Evolutionary conservation across 2,797 vertebrate genomes (phyloP).

Genomic region (Cryptoblepharus egeriae): DNA sequence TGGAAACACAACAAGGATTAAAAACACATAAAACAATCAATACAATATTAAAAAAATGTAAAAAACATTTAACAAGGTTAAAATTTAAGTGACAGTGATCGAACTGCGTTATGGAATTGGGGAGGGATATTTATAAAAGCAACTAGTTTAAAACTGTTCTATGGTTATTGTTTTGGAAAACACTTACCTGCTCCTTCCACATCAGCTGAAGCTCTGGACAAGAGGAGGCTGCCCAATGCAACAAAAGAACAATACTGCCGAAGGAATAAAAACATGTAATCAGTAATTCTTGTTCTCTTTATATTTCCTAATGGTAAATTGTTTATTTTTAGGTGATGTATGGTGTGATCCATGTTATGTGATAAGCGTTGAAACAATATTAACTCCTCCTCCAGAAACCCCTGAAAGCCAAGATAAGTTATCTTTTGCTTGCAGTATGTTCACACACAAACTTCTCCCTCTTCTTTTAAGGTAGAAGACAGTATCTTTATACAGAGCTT

Average conservation of each 20-base stretch:
- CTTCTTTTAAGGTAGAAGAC: conserved; percentile 15
- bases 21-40: too few relatives aligned
- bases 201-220: neutral
- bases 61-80: too few relatives aligned
- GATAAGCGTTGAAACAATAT: conserved; percentile 12
- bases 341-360: conserved; percentile 19
- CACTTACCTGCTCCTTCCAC: neutral
- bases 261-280: conserved; percentile 1
- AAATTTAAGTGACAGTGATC: neutral
- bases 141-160: neutral
- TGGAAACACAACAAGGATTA: too few relatives aligned
- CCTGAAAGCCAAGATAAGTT: conserved; percentile 6
- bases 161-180: neutral
- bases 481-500: neutral
- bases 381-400: conserved; percentile 12
- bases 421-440: neutral
- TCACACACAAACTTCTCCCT: neutral
- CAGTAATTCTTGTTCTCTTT: conserved; percentile 6
- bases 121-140: too few relatives aligned
- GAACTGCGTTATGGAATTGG: neutral
- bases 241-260: neutral
- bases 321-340: neutral
- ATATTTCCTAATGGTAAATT: conserved; percentile 18
- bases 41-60: too few relatives aligned
- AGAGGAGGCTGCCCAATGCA: neutral